These are phyloP conservation scores for Rhinolophus ferrumequinum DNA, from an alignment of 2,113 vertebrate species.

Conservation along the genomic window DNA sequence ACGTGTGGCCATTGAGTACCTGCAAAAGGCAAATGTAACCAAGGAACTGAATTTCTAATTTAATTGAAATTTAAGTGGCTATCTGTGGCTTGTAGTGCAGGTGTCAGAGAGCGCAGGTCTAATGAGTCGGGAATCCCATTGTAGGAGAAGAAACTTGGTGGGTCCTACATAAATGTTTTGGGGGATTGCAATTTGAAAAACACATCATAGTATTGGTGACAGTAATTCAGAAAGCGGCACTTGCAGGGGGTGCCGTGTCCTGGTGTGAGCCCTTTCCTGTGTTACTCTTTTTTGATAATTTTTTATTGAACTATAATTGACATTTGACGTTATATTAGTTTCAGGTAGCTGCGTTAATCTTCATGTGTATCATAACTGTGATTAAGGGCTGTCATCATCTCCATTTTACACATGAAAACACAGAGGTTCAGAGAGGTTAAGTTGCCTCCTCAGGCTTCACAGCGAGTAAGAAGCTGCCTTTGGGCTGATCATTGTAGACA, in stretches of 20 bases:
- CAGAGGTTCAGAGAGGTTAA: background rate
- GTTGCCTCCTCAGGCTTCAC: background rate
- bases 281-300: background rate
- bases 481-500: background rate
- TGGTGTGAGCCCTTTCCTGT: background rate
- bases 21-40: background rate
- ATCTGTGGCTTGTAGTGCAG: background rate
- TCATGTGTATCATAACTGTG: background rate
- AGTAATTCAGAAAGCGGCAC: background rate
- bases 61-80: background rate
- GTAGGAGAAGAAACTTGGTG: background rate
- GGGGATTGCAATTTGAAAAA: background rate
- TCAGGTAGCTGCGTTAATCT: background rate
- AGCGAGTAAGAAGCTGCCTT: background rate
- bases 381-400: background rate
- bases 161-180: background rate
- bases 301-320: background rate
- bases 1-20: background rate
- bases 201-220: background rate
- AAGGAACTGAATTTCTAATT: background rate
- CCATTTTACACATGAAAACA: background rate
- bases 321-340: background rate
- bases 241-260: accelerated
- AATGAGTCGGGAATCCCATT: background rate
- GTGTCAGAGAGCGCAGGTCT: background rate